Base-by-base conservation (phyloP, 2,113 vertebrate species). In the Eretmochelys imbricata region DNA sequence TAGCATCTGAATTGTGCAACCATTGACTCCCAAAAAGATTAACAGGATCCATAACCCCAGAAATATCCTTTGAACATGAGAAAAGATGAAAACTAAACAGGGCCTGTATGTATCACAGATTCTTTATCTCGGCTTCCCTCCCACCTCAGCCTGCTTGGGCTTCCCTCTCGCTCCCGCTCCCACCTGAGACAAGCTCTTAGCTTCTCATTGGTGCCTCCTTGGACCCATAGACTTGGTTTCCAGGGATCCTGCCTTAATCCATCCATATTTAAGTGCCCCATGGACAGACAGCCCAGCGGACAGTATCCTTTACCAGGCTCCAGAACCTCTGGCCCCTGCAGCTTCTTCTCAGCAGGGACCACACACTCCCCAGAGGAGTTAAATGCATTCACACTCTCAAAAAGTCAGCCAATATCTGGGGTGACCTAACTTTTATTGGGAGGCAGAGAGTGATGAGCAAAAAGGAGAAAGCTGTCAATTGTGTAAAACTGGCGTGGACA, bases 121-220 rank as follows among this genome's bases (percentile, higher is more conserved):
- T 54, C 81, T 48, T 24, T 49, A 49, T 24, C 17, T 86, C 20
- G 17, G 79, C 80, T 29, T 72, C 87, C 38, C 85, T 80, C 14
- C 87, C 75, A 0, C 82, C 90, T 90, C 89, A 89, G 91, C 92
- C 91, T 95, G 89, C 81, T 90, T 27, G 29, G 76, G 87, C 89
- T 85, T 50, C 78, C 53, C 82, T 83, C 84, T 22, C 54, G 38
- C 76, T 93, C 20, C 0, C 82, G 42, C 42, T 42, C 42, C 42
- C 93, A 91, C 87, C 91, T 88, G 93, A 93, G 92, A 89, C 87
- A 49, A 48, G 27, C 93, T 96, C 89, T 82, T 85, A 96, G 72
- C 93, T 22, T 35, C 92, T 92, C 75, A 42, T 42, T 78, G 65
- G 65, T 48, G 25, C 42, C 76, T 49, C 46, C 46, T 27, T 13